Percentiles rank a stretch among this genome's conserved stretches.
Evolutionary conservation across 2,888 invertebrate species (phyloP).

Genomic region (Limenitis camilla): DNA sequence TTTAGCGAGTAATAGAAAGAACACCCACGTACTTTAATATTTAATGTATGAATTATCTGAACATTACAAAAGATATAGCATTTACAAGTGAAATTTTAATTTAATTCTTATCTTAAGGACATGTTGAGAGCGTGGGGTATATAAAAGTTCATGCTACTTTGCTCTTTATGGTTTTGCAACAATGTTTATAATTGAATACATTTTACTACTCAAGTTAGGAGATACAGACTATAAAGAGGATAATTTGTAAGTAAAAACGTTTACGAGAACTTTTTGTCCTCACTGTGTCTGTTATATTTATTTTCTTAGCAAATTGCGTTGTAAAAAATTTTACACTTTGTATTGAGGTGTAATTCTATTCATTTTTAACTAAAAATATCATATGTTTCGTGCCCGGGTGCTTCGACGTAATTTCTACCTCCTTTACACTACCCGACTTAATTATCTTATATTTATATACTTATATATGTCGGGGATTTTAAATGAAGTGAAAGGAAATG

Average conservation of each 20-base stretch:
- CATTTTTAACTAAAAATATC: too few relatives aligned
- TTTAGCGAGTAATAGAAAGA: too few relatives aligned
- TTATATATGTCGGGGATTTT: too few relatives aligned
- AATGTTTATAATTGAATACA: constrained; percentile 18
- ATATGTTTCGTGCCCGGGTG: too few relatives aligned
- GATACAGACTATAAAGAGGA: constrained; percentile 2
- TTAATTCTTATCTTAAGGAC: constrained; percentile 10
- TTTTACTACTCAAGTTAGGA: constrained; percentile 6
- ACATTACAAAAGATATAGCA: neutral
- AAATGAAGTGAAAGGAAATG: too few relatives aligned
- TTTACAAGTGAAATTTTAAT: neutral
- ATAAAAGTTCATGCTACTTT: constrained; percentile 16
- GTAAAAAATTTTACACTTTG: too few relatives aligned
- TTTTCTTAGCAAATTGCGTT: too few relatives aligned
- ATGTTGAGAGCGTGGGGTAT: constrained; percentile 7
- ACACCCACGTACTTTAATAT: neutral
- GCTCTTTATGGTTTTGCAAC: constrained; percentile 13
- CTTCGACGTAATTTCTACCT: too few relatives aligned
- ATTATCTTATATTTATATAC: too few relatives aligned
- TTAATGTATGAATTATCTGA: neutral
- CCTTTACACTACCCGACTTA: too few relatives aligned
- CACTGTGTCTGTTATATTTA: too few relatives aligned
- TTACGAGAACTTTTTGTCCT: neutral
- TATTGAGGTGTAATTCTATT: too few relatives aligned
- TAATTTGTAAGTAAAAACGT: constrained; percentile 5